Base-by-base conservation (phyloP, 2,797 vertebrate genomes). In the Hipposideros larvatus region DNA sequence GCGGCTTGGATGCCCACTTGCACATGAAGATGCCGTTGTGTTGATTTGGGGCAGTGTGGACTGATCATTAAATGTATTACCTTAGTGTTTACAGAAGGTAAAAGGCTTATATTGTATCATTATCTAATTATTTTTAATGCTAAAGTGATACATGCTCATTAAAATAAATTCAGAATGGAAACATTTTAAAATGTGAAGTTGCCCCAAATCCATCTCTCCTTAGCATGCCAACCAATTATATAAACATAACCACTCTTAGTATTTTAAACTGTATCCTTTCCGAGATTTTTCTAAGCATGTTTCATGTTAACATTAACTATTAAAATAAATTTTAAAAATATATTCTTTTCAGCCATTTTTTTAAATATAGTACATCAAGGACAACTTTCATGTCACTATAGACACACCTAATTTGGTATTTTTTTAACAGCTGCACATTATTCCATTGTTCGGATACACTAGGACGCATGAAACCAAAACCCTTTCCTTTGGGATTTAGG, bases 51-150 rank as follows among this genome's bases (percentile, higher is more conserved):
- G 18, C 1, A 79, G 4, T 41, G 55, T 80, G 21, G 87, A 9
- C 59, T 84, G 8, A 16, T 57, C 26, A 34, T 71, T 51, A 0
- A 37, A 73, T 34, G 37, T 46, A 19, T 91, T 73, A 48, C 34
- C 89, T 79, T 46, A 78, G 19, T 34, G 4, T 70, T 93, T 73
- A 71, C 4, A 41, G 66, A 70, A 16, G 6, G 13, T 57, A 21
- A 75, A 24, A 79, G 34, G 16, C 57, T 88, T 61, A 53, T 43
- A 16, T 48, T 5, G 21, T 22, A 24, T n/a, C 3, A 41, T 61
- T 51, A 55, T 34, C 28, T 34, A 34, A n/a, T 53, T 86, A 93
- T 93, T 97, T 97, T 55, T 89, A 65, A 18, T 93, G 70, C 43
- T 88, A 82, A 93, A 34, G 21, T 28, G 11, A 68, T 59, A 16